Evolutionary conservation across 1,140 invertebrate genomes (phyloP), one percentile per base, ranked within the genome.

Genomic region (Cheumatopsyche charites): DNA sequence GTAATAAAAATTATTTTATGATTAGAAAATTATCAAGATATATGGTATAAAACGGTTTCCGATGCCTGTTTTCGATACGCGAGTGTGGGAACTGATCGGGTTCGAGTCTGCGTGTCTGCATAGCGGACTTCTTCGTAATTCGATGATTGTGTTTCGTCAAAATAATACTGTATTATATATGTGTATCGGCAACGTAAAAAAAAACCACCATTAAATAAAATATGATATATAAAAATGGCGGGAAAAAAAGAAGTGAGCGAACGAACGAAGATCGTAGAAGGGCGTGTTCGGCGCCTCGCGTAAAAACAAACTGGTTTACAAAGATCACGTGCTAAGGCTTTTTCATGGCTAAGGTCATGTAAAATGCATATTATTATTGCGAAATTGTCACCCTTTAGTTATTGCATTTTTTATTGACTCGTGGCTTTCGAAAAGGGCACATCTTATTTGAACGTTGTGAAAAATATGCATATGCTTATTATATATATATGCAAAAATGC

Each of bases 131-230:
- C 63, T 68, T 26, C 66, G 66, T 68, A 68, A 55, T 55, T 36
- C 47, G 66, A 68, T 68, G 66, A 66, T 66, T 66, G 63, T 66
- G n/a, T 66, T 66, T 66, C 63, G 41, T 66, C 63, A 66, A 47
- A 66, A 66, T 66, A 63, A 63, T 42, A 58, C 21, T 7, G 17
- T 21, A 63, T 36, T 36, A 36, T 36, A 9, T 36, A 36, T 36
- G 29, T 42, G 23, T 45, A 63, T 63, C 62, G 15, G 42, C 1
- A 3, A 63, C 12, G 19, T 23, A 6, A 36, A 36, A 36, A 36
- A 36, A 36, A 36, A 36, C 29, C 29, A 9, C 29, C 29, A 36
- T 36, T 36, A 36, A 36, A 36, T 26, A 62, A 41, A n/a, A 26
- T 62, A 62, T 23, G 25, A 29, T 25, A 52, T 58, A 58, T 58